phyloP scores from a whole-genome alignment of 2,113 vertebrate species.

The Tragelaphus strepsiceros region DNA sequence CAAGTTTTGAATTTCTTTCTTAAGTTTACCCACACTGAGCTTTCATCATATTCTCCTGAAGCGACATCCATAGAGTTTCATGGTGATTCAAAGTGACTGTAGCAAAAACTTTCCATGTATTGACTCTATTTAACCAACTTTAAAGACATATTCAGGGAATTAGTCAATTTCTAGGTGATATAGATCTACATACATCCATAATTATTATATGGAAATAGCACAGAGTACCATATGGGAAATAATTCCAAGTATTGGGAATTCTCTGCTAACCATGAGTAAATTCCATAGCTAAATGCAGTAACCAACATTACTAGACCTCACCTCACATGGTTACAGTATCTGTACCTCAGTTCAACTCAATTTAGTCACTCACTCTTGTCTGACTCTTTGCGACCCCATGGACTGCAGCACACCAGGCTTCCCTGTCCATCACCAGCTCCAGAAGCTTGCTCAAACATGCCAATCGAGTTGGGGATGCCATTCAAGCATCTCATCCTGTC shows the following conservation, averaged over 20 bases:
- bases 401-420: not conserved
- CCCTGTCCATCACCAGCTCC: not conserved
- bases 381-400: fast-evolving
- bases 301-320: not conserved
- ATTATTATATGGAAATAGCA: not conserved
- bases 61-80: not conserved
- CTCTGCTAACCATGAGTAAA: not conserved
- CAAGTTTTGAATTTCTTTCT: conserved; percentile 39
- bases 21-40: not conserved
- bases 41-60: not conserved
- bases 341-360: not conserved
- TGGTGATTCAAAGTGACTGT: not conserved
- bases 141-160: not conserved
- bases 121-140: not conserved
- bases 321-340: not conserved
- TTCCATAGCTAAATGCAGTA: not conserved
- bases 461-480: not conserved
- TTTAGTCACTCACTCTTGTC: not conserved
- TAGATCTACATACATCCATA: not conserved
- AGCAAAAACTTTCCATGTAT: not conserved
- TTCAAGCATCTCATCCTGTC: not conserved
- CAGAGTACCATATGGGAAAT: not conserved
- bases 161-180: not conserved
- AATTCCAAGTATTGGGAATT: not conserved
- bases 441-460: not conserved